Evolutionary conservation across 2,888 invertebrate species (phyloP), one percentile per base, ranked within the genome.

Genomic region (Epistrophella euchroma): DNA sequence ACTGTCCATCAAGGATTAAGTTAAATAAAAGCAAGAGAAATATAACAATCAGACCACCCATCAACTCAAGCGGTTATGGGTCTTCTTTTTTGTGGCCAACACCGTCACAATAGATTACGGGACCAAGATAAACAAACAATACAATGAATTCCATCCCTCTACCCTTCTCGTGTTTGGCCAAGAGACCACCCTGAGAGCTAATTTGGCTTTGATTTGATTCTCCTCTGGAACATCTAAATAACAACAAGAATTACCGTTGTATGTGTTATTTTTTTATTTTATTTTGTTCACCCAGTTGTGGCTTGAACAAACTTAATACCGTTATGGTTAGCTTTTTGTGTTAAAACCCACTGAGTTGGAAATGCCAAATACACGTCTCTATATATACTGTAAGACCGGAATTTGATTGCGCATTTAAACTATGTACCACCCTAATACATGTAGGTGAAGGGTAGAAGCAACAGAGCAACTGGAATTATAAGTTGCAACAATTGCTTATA

Each of bases 11-110:
- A 52, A 68, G 52, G 68, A 68, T 50, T 22, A 15, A 22, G 13
- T 40, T 64, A 43, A 43, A 50, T 17, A 15, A 35, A 52, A n/a
- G 15, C 17, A 35, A n/a, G 15, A n/a, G 35, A 40, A 43, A 50
- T 13, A 64, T 17, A 19, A 13, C 55, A 74, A 74, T 74, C 74
- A 66, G 64, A 74, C 74, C 64, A 74, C 74, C 35, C 43, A 43
- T 15, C n/a, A 9, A 32, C 32, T 32, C 55, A 25, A 58, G 50
- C 73, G 50, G 73, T 74, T 74, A 19, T 64, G 64, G 19, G 74
- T 74, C 55, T 74, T 74, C 74, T 22, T 64, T 74, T 66, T 55
- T 55, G 74, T 19, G 74, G 64, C 64, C 55, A 62, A 62, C 50
- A 62, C 17, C 37, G 15, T 7, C 45, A 45, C 45, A 45, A 45